phyloP scores from a whole-genome alignment of 2,797 vertebrate species.

The Lepilemur septentrionalis region DNA sequence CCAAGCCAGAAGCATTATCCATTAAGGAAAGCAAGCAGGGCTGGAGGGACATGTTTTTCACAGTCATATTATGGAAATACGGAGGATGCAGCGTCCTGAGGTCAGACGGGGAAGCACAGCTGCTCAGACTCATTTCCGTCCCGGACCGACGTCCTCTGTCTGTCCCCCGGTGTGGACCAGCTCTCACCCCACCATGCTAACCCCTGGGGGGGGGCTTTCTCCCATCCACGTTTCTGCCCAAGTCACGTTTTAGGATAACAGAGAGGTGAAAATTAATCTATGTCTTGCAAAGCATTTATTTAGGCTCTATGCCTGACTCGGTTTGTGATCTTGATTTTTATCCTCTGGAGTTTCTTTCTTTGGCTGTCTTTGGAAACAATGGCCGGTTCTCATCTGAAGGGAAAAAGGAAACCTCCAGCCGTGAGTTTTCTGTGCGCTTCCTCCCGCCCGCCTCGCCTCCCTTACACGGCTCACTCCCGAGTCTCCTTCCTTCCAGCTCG shows the following conservation, averaged over 20 bases:
- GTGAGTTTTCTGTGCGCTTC: background rate
- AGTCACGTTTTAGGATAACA: background rate
- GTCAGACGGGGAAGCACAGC: slow-evolving; percentile 67
- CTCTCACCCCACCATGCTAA: background rate
- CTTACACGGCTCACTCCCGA: too few relatives aligned
- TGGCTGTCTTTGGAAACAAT: slow-evolving; percentile 31
- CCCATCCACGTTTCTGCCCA: background rate
- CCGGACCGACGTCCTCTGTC: slow-evolving; percentile 34
- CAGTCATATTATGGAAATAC: slow-evolving; percentile 65
- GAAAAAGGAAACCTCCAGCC: background rate
- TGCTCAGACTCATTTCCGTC: slow-evolving; percentile 62
- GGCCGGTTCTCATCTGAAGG: background rate
- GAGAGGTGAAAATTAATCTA: background rate
- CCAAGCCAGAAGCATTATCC: slow-evolving; percentile 74
- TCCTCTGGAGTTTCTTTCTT: background rate
- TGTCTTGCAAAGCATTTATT: background rate
- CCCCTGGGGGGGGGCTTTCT: background rate
- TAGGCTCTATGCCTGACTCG: background rate
- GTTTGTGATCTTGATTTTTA: slow-evolving; percentile 39
- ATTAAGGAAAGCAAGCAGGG: slow-evolving; percentile 76
- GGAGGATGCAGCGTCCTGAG: slow-evolving; percentile 64
- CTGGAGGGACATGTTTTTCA: slow-evolving; percentile 71
- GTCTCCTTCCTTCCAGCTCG: background rate
- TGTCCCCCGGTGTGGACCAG: slow-evolving; percentile 40
- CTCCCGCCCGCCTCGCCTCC: background rate